Evolutionary conservation across 1,140 invertebrate genomes (phyloP).

Genomic region (Nixonia krombeini): DNA sequence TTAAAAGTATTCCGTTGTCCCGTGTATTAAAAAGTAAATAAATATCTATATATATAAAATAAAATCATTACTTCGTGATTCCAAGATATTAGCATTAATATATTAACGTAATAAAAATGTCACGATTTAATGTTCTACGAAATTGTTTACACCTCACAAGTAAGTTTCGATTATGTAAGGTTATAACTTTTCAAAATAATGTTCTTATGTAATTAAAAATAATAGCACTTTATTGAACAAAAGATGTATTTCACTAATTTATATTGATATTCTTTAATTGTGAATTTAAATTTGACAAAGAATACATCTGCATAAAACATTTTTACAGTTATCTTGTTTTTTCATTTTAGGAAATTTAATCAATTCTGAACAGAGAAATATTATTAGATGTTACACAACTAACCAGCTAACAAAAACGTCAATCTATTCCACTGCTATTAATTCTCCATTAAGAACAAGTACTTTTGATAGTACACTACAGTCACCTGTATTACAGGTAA

Average conservation of each 20-base stretch:
- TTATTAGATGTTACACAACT: conserved; percentile 1
- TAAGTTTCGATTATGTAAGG: conserved; percentile 14
- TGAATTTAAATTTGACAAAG: too few species aligned
- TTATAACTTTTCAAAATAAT: conserved; percentile 26
- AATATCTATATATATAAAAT: too few species aligned
- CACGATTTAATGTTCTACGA: conserved; percentile 11
- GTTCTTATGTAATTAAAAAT: conserved; percentile 22
- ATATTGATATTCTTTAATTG: not conserved
- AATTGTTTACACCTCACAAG: conserved; percentile 19
- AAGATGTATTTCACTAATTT: not conserved
- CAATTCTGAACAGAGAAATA: conserved; percentile 2
- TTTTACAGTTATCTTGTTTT: too few species aligned
- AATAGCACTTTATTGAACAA: not conserved
- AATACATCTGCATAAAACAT: too few species aligned
- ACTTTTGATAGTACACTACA: conserved; percentile 9
- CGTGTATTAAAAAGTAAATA: not conserved
- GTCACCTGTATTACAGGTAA: conserved; percentile 28
- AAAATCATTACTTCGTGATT: not conserved
- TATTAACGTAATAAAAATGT: not conserved
- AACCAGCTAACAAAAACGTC: not conserved
- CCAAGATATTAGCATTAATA: not conserved
- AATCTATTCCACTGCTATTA: not conserved
- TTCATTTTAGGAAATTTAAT: conserved; percentile 11
- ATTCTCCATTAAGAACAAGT: conserved; percentile 9
- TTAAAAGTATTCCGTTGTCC: too few species aligned